Base-by-base conservation (phyloP, 2,113 vertebrate genomes). In the Petrocephalus microphthalmus region DNA sequence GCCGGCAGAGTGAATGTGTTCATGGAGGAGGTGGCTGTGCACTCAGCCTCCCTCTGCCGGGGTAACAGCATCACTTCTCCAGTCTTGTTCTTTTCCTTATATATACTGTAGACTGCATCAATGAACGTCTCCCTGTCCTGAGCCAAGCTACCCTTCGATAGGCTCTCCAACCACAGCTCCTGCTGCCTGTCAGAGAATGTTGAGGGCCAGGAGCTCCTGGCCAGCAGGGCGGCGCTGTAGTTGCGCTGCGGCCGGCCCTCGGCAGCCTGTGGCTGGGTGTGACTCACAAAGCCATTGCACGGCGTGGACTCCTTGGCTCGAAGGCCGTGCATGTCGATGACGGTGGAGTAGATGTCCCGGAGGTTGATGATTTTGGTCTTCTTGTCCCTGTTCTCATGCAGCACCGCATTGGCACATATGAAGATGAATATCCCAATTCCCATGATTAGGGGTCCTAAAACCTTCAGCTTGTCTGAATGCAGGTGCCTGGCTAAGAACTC, bases 401-500 rank as follows among this genome's bases (percentile, higher is more conserved):
- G 94, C 78, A 99, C 98, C 0, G 98, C 98, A 8, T 99, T 99
- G 93, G 98, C 98, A 4, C 98, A 99, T 91, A 99, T 99, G 92
- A 99, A 99, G 53, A 99, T 97, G 92, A 99, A 99, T 94, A 99
- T 99, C 89, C 98, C 98, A 0, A 99, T 98, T 20, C 98, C 98
- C 98, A 99, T 99, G 92, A 98, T 98, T 88, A 99, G 95, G 3
- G 98, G 98, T 2, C 98, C 98, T 1, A 98, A 95, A 89, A 99
- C 98, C 91, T 99, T 99, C 86, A 99, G 96, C 92, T 98, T 98
- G 94, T 99, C 98, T 0, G 98, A 99, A 92, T 99, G 96, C 93
- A 99, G 93, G 92, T 99, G 97, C 88, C 93, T 94, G 0, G 96
- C 96, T 93, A 99, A 96, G 91, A 99, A 91, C 52, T 57, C 95